Base-by-base conservation (phyloP, 2,797 vertebrate genomes). In the Dendrocincla tyrannina region DNA sequence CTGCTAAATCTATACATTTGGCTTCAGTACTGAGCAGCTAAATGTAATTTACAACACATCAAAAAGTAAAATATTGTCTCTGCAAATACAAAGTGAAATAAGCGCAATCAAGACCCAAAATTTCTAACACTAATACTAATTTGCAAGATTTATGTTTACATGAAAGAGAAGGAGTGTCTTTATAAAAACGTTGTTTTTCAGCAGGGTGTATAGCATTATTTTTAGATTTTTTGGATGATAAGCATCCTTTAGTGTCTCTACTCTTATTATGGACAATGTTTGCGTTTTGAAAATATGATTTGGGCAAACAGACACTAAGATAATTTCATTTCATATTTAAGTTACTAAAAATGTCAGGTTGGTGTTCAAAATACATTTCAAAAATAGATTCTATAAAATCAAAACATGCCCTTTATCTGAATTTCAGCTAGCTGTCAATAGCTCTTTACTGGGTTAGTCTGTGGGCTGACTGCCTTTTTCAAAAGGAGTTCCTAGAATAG, bases 301-400 rank as follows among this genome's bases (percentile, higher is more conserved):
- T 86, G 70, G 59, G 56, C n/a, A 94, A 92, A 90, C 5, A 74
- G 63, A 94, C 56, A 77, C 76, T 85, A 50, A 58, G 93, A 91
- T 27, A 91, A 92, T 90, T 96, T 91, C 86, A 47, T 94, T 96
- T 97, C 89, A 92, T 60, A 85, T 97, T 96, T 92, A 95, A 93
- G 81, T 91, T 96, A 79, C 86, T 95, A 46, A 90, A 96, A 96
- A 96, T 95, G 62, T 39, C 84, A 87, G 18, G 60, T 91, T 42
- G 6, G 59, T 89, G 16, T 64, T 94, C 60, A 88, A 95, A 96
- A 91, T 75, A 55, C 15, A 58, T 70, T 96, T 83, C 41, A 92
- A 79, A 94, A 96, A 94, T n/a, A 94, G 73, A 47, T 41, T 84
- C 30, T 18, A 25, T 63, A 86, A 63, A 87, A 93, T 93, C 67